Conservation (phyloP, 2,888 invertebrate genomes). For the Pycnomerus fuliginosus region DNA sequence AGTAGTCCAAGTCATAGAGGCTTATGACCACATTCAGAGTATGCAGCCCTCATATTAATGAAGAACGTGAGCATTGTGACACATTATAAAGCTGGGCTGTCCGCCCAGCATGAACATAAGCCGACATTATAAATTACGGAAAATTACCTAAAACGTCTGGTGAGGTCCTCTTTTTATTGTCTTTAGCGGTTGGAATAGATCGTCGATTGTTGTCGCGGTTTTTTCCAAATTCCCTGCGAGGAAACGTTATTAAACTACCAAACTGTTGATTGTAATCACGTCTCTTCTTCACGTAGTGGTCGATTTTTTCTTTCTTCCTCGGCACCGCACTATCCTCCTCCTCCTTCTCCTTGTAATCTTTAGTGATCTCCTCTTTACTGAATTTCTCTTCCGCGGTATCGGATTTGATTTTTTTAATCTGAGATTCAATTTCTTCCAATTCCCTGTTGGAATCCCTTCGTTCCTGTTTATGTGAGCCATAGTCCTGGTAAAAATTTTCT, state of each 20-base stretch:
- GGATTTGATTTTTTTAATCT: constrained; percentile 42
- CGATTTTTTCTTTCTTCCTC: constrained; percentile 59
- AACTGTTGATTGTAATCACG: constrained; percentile 49
- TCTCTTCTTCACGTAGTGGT: constrained; percentile 47
- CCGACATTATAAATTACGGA: neutral
- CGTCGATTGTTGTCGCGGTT: constrained; percentile 46
- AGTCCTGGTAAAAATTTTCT: constrained; percentile 23
- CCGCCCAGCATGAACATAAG: constrained; percentile 8
- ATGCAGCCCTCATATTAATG: constrained; percentile 25
- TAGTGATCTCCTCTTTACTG: constrained; percentile 49
- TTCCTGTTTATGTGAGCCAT: constrained; percentile 24
- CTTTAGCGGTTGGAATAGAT: constrained; percentile 48
- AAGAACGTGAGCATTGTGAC: constrained; percentile 26
- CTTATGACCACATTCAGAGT: constrained; percentile 15
- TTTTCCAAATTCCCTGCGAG: constrained; percentile 43
- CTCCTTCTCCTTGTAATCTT: constrained; percentile 50
- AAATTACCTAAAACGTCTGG: constrained; percentile 50
- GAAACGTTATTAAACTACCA: constrained; percentile 49
- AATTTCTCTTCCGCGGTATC: constrained; percentile 47
- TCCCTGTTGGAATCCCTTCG: constrained; percentile 46
- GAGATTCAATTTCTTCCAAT: constrained; percentile 41
- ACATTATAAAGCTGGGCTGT: constrained; percentile 28
- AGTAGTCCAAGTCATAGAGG: too few species aligned
- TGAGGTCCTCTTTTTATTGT: constrained; percentile 53
- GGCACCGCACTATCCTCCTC: constrained; percentile 46